These are phyloP conservation scores for Tetragnatha versicolor DNA, from an alignment of 1,140 invertebrate genomes.

Conservation along the genomic window DNA sequence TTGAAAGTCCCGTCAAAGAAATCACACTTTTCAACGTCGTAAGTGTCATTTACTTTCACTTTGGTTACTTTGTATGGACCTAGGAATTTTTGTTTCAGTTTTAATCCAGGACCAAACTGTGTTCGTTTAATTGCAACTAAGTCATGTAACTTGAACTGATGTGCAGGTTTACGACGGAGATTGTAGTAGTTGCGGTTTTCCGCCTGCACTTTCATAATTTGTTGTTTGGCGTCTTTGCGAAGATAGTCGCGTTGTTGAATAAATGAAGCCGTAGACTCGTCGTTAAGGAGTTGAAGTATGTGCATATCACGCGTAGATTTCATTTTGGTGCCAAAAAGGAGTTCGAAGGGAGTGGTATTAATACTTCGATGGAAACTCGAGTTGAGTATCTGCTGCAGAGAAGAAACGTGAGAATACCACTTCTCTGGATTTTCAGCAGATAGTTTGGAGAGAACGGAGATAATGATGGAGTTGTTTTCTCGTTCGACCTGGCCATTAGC, in stretches of 20 bases:
- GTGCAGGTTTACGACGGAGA: background rate
- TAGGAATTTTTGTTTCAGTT: background rate
- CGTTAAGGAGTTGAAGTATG: background rate
- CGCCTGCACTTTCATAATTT: background rate
- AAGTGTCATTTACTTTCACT: background rate
- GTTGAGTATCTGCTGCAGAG: background rate
- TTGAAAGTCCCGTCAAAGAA: background rate
- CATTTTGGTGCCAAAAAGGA: background rate
- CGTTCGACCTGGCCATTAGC: slow-evolving; percentile 14
- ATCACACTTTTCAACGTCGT: background rate
- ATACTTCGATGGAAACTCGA: background rate
- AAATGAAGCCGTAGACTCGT: background rate
- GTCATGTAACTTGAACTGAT: background rate
- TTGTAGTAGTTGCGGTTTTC: background rate
- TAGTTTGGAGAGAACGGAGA: background rate
- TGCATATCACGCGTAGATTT: background rate
- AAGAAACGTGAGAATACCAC: no score
- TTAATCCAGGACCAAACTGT: background rate
- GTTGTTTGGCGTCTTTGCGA: background rate
- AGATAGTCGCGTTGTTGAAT: background rate
- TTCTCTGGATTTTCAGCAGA: background rate
- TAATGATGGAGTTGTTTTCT: background rate
- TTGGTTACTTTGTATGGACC: background rate
- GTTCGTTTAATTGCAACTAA: background rate
- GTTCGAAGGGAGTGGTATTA: background rate